Conservation (phyloP, 1,140 invertebrate genomes). For the Bombus balteatus region DNA sequence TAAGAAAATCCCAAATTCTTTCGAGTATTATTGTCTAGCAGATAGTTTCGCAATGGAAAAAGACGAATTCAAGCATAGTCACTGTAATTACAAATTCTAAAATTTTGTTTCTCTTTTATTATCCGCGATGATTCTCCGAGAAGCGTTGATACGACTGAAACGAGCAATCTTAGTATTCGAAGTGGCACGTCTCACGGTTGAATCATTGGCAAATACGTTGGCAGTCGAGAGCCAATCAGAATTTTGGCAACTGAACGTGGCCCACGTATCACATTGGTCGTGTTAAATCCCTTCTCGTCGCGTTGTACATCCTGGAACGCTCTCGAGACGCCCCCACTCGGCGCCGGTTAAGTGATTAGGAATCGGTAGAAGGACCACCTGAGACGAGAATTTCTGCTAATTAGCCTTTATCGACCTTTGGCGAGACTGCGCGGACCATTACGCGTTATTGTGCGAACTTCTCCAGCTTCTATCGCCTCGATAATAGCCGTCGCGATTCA, state of each 20-base stretch:
- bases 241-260: slow-evolving; percentile 14
- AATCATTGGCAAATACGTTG: background rate
- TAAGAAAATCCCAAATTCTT: too few species aligned
- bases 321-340: slow-evolving; percentile 25
- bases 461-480: slow-evolving; percentile 33
- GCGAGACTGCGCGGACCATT: slow-evolving; percentile 43
- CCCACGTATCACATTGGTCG: slow-evolving; percentile 11
- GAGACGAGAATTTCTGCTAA: slow-evolving; percentile 53
- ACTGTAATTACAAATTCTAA: background rate
- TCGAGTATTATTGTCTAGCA: too few species aligned
- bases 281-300: background rate
- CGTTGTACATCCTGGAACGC: slow-evolving; percentile 11
- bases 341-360: slow-evolving; percentile 45
- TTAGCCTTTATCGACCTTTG: slow-evolving; percentile 52
- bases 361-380: slow-evolving; percentile 38
- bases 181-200: background rate
- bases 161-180: slow-evolving; percentile 11
- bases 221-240: slow-evolving; percentile 1
- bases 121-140: background rate
- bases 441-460: slow-evolving; percentile 57
- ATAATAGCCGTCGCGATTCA: slow-evolving; percentile 48
- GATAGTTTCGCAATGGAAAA: too few species aligned
- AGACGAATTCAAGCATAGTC: background rate
- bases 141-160: background rate
- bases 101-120: background rate